Evolutionary conservation across 2,797 vertebrate genomes (phyloP).

Genomic region (Oreochromis mossambicus): DNA sequence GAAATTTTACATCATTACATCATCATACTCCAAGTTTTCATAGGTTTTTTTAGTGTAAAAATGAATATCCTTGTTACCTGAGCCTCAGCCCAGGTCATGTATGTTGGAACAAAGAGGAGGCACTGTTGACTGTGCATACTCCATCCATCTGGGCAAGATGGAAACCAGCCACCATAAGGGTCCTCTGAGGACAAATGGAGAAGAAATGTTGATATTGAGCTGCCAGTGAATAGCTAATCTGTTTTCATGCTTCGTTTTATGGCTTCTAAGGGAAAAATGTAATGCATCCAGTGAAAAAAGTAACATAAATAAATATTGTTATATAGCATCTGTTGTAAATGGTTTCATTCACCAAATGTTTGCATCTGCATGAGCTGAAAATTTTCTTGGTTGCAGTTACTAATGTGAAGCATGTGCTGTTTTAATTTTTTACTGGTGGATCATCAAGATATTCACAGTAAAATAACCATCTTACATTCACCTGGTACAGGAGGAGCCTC

Average conservation of each 20-base stretch:
- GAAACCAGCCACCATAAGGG: fast-evolving
- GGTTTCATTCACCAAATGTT: neutral
- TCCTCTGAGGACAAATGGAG: neutral
- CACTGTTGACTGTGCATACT: neutral
- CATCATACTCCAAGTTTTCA: neutral
- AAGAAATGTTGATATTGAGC: neutral
- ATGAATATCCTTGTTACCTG: neutral
- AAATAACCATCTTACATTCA: too few species aligned
- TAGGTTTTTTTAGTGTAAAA: neutral
- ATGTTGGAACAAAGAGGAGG: neutral
- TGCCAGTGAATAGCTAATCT: neutral
- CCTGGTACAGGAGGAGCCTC: too few species aligned
- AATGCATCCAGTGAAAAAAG: too few species aligned
- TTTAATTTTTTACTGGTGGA: neutral
- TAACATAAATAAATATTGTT: neutral
- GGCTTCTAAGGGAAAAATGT: neutral
- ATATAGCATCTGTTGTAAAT: neutral
- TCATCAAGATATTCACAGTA: too few species aligned
- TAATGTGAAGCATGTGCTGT: neutral
- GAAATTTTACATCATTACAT: too few species aligned
- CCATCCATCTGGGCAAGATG: neutral
- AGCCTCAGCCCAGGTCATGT: neutral
- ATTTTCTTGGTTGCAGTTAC: neutral
- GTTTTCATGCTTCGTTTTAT: neutral
- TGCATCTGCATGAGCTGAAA: neutral